Evolutionary conservation across 2,113 vertebrate species (phyloP), one percentile per base, ranked within the genome.

Genomic region (Electrona antarctica): DNA sequence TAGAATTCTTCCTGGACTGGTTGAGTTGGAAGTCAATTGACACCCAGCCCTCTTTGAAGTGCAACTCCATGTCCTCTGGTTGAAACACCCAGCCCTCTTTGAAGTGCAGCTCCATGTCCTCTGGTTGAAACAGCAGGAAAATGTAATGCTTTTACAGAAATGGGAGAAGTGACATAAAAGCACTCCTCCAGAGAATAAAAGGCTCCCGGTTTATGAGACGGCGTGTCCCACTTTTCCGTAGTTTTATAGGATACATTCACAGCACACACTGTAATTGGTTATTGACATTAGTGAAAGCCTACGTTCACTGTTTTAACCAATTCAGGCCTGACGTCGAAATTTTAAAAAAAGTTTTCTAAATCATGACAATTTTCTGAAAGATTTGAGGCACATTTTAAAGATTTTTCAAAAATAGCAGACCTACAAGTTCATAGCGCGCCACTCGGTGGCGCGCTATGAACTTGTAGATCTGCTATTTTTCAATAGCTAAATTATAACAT

Each of bases 211-310:
- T 85, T 75, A 74, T 69, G 62, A 73, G 76, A 81, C 28, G 56
- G 67, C 12, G 28, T 58, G 75, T 75, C 73, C 68, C 60, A 33
- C 60, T 61, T 78, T 74, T 81, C 67, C 74, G 51, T 68, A 60
- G 73, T 56, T 74, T 81, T 81, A 80, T 77, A 78, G 61, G 67
- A 80, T 69, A 66, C 69, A 66, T 74, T 83, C 57, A 74, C 58
- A 71, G 71, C 70, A 61, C 67, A 65, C 7, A 49, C 71, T 71
- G 47, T 70, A 67, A 82, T 67, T 60, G 58, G 64, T 73, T 81
- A 78, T 69, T 81, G 78, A 73, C 72, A 51, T 48, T 45, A 59
- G 46, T 64, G 71, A 83, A 77, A 75, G 70, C 3, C 48, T 15
- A 47, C 47, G 61, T 74, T 66, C 73, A 74, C 54, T 69, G 45